Conservation (phyloP, 1,140 invertebrate species). For the Bombus consobrinus region DNA sequence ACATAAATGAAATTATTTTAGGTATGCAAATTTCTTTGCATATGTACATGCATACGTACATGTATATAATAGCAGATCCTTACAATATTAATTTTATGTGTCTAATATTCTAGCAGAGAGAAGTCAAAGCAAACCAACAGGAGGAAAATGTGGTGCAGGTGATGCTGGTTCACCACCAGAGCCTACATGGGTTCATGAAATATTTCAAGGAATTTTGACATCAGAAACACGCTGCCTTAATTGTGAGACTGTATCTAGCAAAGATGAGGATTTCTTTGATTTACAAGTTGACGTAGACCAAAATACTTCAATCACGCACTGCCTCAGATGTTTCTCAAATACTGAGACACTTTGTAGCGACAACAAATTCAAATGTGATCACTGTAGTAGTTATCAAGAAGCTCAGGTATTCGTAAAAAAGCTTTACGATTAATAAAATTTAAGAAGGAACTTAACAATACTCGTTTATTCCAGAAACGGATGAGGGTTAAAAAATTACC, state of each 20-base stretch:
- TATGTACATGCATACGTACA: conserved; percentile 3
- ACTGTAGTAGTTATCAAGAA: conserved; percentile 99
- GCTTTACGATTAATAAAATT: not conserved
- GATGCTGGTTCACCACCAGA: conserved; percentile 87
- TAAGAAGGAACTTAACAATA: conserved; percentile 13
- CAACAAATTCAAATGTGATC: conserved; percentile 99
- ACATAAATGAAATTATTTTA: conserved; percentile 96
- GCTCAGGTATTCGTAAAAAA: conserved; percentile 88
- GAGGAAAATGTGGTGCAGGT: conserved; percentile 77
- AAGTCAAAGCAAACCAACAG: conserved; percentile 86
- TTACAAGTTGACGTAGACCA: conserved; percentile 99
- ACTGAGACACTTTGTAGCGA: conserved; percentile 99
- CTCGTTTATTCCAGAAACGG: conserved; percentile 88
- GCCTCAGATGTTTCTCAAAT: conserved; percentile 98
- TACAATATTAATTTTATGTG: not conserved
- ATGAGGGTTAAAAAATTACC: conserved; percentile 99
- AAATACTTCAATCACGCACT: conserved; percentile 99
- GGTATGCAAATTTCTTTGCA: conserved; percentile 84
- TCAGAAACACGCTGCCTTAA: conserved; percentile 99
- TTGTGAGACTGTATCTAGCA: conserved; percentile 99
- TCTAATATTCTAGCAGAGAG: conserved; percentile 87
- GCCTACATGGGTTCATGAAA: conserved; percentile 99
- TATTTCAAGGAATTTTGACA: conserved; percentile 99
- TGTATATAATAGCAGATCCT: not conserved
- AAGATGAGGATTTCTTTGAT: conserved; percentile 99